Base-by-base conservation (phyloP, 2,888 invertebrate genomes). In the Tetanocera ferruginea region DNA sequence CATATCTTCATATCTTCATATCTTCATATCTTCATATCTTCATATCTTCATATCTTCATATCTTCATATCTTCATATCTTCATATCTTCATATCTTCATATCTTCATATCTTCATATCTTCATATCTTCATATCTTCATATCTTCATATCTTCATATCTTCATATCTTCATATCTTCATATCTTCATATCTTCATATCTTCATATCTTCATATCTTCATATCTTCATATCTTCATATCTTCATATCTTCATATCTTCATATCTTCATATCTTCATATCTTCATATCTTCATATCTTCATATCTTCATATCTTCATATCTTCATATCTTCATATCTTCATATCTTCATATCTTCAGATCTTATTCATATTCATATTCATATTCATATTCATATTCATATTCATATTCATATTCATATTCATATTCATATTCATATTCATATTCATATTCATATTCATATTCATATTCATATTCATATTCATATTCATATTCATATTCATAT, bases 1-100 rank as follows among this genome's bases (percentile, higher is more conserved):
- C 14, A 3, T 8, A 23, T 69, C 66, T 25, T 76, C 14, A 3
- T 8, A 23, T 69, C 66, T 25, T 76, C 14, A 3, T 8, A 23
- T 69, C 66, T 25, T 76, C 14, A 3, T 8, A 23, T 69, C 66
- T 25, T 76, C 14, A 3, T 8, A 23, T 69, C 66, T 25, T 76
- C 14, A 3, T 8, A 23, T 69, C 66, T 25, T 76, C 14, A 3
- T 8, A 23, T 69, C 66, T 25, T 76, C 14, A 3, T 8, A 23
- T 69, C 66, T 25, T 76, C 14, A 3, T 8, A 23, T 69, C 66
- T 25, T 76, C 14, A 3, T 8, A 23, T 69, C 66, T 25, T 76
- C 14, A 3, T 8, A 23, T 69, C 66, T 25, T 76, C 14, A 3
- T 8, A 23, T 69, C 66, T 25, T 76, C 14, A 3, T 8, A 23